These are phyloP conservation scores for Sturmia bella DNA, from an alignment of 2,888 invertebrate species.

Conservation along the genomic window DNA sequence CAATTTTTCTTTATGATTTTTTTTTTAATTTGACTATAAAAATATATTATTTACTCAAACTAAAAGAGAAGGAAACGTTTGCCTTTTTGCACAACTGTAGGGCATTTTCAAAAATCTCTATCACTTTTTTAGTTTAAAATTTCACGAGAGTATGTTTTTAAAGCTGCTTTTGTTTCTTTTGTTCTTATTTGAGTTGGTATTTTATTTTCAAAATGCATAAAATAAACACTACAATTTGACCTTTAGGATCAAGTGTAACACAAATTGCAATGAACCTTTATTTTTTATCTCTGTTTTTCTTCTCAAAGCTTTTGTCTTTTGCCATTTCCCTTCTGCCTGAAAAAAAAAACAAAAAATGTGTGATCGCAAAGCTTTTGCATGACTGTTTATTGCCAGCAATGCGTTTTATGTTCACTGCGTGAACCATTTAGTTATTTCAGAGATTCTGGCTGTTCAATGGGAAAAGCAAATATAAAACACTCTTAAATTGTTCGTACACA, in stretches of 20 bases:
- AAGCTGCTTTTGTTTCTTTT: not conserved
- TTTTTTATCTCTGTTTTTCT: not conserved
- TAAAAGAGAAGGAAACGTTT: no score
- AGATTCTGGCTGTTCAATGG: constrained; percentile 16
- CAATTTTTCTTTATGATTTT: no score
- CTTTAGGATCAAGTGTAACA: constrained; percentile 70
- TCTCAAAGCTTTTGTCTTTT: not conserved
- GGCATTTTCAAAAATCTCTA: no score
- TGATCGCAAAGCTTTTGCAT: not conserved
- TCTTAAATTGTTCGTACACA: not conserved
- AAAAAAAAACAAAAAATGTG: no score
- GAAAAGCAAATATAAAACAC: constrained; percentile 41
- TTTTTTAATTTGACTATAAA: no score
- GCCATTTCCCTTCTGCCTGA: not conserved
- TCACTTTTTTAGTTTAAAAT: not conserved
- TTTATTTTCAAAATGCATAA: constrained; percentile 49
- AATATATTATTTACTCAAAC: no score
- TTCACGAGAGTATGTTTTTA: constrained; percentile 35
- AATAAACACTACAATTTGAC: constrained; percentile 69
- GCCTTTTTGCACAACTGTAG: no score
- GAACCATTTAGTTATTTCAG: constrained; percentile 62
- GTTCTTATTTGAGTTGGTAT: constrained; percentile 2
- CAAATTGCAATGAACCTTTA: constrained; percentile 69
- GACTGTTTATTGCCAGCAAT: constrained; percentile 31
- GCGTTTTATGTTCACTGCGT: constrained; percentile 67